These are phyloP conservation scores for Sphenopsis melanotis DNA, from an alignment of 2,797 vertebrate species.

Conservation along the genomic window DNA sequence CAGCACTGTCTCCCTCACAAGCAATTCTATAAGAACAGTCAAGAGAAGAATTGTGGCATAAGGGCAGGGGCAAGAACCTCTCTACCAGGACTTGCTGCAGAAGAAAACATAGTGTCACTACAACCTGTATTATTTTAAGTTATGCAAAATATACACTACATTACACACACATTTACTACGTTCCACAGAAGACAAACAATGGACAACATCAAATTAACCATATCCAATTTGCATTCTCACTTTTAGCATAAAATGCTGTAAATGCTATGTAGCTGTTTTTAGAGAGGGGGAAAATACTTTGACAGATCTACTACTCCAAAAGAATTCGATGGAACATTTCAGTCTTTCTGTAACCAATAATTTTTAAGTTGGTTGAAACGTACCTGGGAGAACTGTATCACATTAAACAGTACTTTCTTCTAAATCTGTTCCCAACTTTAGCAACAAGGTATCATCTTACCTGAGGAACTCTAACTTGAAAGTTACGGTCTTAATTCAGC, in stretches of 20 bases:
- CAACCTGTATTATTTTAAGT: background rate
- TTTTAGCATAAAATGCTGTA: background rate
- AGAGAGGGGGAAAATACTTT: background rate
- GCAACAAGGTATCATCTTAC: background rate
- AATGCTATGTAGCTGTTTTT: background rate
- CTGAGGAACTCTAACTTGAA: background rate
- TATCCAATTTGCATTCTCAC: background rate
- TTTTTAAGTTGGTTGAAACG: background rate
- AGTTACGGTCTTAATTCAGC: background rate
- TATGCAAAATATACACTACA: background rate
- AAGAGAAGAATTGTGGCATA: background rate
- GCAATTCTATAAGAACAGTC: background rate
- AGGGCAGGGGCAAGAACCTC: background rate
- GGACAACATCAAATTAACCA: background rate
- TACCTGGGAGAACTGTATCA: background rate
- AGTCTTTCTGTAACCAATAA: background rate
- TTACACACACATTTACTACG: background rate
- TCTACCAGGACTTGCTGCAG: background rate
- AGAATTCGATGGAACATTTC: background rate
- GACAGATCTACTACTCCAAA: background rate
- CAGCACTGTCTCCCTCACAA: background rate
- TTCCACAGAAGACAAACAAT: background rate
- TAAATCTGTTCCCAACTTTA: background rate
- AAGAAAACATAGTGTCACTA: background rate
- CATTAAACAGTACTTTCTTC: background rate